phyloP scores from a whole-genome alignment of 2,888 invertebrate genomes.

The Meteorus colon region DNA sequence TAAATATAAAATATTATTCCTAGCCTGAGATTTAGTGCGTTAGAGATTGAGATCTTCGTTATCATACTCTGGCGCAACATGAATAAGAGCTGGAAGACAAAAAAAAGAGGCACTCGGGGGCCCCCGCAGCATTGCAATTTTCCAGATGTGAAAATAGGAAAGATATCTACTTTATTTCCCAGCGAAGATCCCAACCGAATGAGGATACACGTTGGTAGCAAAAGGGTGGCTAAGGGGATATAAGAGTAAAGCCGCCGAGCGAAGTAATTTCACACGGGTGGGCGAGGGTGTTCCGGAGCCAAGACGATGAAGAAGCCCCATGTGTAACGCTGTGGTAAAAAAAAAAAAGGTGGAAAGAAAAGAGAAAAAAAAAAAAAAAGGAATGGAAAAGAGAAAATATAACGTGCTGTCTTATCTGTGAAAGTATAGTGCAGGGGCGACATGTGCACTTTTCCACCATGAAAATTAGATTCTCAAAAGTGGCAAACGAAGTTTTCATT shows the following conservation, averaged over 20 bases:
- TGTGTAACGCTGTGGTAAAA: conserved; percentile 27
- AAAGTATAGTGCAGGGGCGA: conserved; percentile 58
- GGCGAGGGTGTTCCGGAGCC: conserved; percentile 56
- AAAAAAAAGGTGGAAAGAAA: not conserved
- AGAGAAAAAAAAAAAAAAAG: conserved; percentile 38
- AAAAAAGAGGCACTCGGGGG: conserved; percentile 41
- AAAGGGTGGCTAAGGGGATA: conserved; percentile 58
- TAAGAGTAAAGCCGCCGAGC: conserved; percentile 71
- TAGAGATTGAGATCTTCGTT: conserved; percentile 2
- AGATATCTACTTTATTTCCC: conserved; percentile 71
- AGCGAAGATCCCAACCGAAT: conserved; percentile 65
- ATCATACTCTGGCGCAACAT: conserved; percentile 1
- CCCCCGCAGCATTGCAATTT: conserved; percentile 67
- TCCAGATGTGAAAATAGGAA: conserved; percentile 69
- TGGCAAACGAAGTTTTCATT: conserved; percentile 25
- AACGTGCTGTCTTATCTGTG: conserved; percentile 64
- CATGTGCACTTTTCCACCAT: conserved; percentile 43
- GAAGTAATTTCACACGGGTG: conserved; percentile 72
- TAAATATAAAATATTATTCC: too few species aligned
- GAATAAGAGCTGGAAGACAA: not conserved
- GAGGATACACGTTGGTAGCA: conserved; percentile 67
- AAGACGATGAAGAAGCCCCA: conserved; percentile 33
- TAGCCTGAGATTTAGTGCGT: conserved; percentile 8
- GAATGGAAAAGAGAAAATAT: conserved; percentile 24
- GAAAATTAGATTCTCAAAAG: conserved; percentile 69